A percentile compares a stretch with the other conserved stretches of the same genome.
Evolutionary conservation across 1,140 invertebrate species (phyloP).

Genomic region (Uloborus diversus): DNA sequence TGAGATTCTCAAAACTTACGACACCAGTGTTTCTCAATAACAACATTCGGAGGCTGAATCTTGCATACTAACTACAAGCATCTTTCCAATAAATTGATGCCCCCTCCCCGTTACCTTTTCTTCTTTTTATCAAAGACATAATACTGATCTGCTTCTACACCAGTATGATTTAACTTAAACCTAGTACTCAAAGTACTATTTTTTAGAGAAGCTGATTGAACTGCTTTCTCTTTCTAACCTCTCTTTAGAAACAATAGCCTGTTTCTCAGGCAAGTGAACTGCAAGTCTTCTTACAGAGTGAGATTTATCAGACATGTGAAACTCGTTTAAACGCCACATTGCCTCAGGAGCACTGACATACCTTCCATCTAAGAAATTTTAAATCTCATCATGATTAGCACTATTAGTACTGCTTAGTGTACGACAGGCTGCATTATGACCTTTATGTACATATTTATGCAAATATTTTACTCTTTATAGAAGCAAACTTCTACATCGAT

Average conservation of each 20-base stretch:
- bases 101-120: background rate
- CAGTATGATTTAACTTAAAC: too few relatives aligned
- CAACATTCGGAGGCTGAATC: conserved; percentile 58
- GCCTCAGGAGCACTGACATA: conserved; percentile 60
- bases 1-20: conserved; percentile 57
- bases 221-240: conserved; percentile 24
- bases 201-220: background rate
- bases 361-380: too few relatives aligned
- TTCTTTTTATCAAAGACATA: conserved; percentile 32
- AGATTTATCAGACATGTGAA: conserved; percentile 64
- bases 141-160: too few relatives aligned
- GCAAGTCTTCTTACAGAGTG: conserved; percentile 64
- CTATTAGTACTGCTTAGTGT: background rate
- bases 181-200: conserved; percentile 30
- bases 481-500: too few relatives aligned
- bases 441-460: too few relatives aligned
- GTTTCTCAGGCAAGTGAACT: conserved; percentile 68
- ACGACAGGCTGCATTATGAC: conserved; percentile 58
- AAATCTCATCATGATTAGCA: too few relatives aligned
- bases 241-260: conserved; percentile 60
- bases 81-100: conserved; percentile 52
- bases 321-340: conserved; percentile 57
- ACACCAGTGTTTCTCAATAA: conserved; percentile 56
- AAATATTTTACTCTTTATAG: too few relatives aligned
- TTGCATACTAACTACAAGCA: conserved; percentile 49